A percentile compares a stretch with the other conserved stretches of the same genome.
Evolutionary conservation across 2,113 vertebrate genomes (phyloP).

Genomic region (Oncorhynchus gorbuscha): DNA sequence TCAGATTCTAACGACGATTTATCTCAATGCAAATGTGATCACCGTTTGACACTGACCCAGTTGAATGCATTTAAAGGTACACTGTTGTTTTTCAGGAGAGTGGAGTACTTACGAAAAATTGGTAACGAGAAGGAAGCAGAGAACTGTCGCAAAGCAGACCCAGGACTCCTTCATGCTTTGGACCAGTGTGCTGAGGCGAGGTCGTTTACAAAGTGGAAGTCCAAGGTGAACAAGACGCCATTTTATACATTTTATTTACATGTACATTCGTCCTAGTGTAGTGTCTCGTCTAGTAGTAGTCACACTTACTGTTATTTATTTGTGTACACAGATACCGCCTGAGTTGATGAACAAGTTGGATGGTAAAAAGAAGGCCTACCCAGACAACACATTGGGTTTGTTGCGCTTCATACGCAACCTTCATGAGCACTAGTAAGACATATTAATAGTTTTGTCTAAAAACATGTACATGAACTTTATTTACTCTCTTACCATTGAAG

Average conservation of each 20-base stretch:
- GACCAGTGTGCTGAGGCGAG: conserved; percentile 23
- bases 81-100: conserved; percentile 35
- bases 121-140: conserved; percentile 36
- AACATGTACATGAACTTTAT: neutral
- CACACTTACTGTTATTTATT: conserved; percentile 14
- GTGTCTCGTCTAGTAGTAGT: neutral
- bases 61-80: neutral
- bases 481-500: neutral
- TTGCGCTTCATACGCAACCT: conserved; percentile 53
- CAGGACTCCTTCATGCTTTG: conserved; percentile 23
- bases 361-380: conserved; percentile 23
- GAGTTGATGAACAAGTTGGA: conserved; percentile 34
- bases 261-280: conserved; percentile 26
- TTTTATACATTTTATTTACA: neutral
- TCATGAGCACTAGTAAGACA: conserved; percentile 55
- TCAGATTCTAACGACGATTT: neutral
- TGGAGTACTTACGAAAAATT: conserved; percentile 49
- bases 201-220: conserved; percentile 59
- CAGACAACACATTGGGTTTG: conserved; percentile 36
- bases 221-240: conserved; percentile 39
- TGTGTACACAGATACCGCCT: conserved; percentile 32
- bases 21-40: neutral
- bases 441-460: neutral
- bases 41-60: neutral
- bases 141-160: conserved; percentile 9